A percentile compares a stretch with the other conserved stretches of the same genome.
Evolutionary conservation across 2,113 vertebrate genomes (phyloP).

Genomic region (Phalacrocorax aristotelis): DNA sequence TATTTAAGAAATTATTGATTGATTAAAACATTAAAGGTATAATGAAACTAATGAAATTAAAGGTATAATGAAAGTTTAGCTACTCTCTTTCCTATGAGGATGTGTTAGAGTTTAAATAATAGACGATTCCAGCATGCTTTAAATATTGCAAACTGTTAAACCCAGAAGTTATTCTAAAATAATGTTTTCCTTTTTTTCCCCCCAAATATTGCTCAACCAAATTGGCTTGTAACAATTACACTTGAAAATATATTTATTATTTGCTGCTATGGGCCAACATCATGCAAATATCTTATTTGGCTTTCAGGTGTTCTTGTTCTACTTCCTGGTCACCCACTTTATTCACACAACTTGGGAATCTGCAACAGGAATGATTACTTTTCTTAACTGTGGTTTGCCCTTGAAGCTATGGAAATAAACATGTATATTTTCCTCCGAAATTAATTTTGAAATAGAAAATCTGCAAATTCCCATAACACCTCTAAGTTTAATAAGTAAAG

Average conservation of each 20-base stretch:
- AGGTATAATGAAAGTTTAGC: not conserved
- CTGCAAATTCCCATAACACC: not conserved
- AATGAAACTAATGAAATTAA: not conserved
- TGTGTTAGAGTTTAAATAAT: not conserved
- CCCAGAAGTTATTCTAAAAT: not conserved
- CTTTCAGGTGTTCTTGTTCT: not conserved
- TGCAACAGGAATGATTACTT: not conserved
- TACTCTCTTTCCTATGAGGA: not conserved
- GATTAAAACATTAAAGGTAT: not conserved
- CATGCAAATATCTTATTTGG: not conserved
- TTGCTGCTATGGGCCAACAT: not conserved
- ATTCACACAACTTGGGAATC: not conserved
- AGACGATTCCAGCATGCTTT: not conserved
- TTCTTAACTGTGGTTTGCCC: not conserved
- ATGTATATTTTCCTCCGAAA: not conserved
- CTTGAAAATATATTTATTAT: not conserved
- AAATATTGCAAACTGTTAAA: not conserved
- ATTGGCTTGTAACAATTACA: not conserved
- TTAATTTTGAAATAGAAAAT: not conserved
- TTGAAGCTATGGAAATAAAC: not conserved
- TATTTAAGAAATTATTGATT: not conserved
- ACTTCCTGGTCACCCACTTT: not conserved
- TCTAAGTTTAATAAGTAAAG: not conserved
- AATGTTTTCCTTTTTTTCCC: not conserved
- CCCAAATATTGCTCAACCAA: not conserved